Percentiles rank a stretch among this genome's conserved stretches.
Conservation (phyloP, 2,888 invertebrate species). For the Eupithecia dodoneata region DNA sequence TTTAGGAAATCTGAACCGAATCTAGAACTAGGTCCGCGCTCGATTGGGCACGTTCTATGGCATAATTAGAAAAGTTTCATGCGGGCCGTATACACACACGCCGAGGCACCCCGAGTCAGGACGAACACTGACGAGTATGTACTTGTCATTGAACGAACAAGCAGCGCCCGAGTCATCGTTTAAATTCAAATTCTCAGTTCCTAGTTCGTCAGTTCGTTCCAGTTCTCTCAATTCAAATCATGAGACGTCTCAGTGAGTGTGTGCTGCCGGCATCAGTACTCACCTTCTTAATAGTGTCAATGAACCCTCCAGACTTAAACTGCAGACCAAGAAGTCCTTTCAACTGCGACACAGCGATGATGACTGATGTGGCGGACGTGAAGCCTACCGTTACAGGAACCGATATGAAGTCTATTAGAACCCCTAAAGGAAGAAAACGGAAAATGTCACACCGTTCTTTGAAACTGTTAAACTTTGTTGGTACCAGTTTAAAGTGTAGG, state of each 20-base stretch:
- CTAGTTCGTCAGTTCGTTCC: no score
- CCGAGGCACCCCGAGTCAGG: neutral
- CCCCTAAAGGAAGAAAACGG: constrained; percentile 82
- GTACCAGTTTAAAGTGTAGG: neutral
- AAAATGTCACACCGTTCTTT: neutral
- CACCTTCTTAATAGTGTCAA: constrained; percentile 88
- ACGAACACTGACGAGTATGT: no score
- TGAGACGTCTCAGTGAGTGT: neutral
- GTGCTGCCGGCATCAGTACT: neutral
- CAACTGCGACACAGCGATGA: constrained; percentile 93
- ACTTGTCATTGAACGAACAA: no score
- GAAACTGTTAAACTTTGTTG: neutral
- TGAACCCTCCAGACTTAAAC: constrained; percentile 89
- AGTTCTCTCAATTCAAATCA: no score
- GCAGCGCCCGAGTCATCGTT: no score
- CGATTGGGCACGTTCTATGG: neutral
- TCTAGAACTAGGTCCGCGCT: neutral
- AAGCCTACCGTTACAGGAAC: constrained; percentile 95
- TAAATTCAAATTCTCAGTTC: no score
- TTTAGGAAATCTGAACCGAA: neutral
- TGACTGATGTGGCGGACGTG: constrained; percentile 95
- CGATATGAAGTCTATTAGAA: constrained; percentile 95
- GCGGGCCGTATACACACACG: neutral
- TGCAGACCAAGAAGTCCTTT: constrained; percentile 89
- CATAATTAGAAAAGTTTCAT: neutral